A percentile compares a stretch with the other conserved stretches of the same genome.
These are phyloP conservation scores for Homarus gammarus DNA, from an alignment of 2,888 invertebrate species.

Conservation along the genomic window DNA sequence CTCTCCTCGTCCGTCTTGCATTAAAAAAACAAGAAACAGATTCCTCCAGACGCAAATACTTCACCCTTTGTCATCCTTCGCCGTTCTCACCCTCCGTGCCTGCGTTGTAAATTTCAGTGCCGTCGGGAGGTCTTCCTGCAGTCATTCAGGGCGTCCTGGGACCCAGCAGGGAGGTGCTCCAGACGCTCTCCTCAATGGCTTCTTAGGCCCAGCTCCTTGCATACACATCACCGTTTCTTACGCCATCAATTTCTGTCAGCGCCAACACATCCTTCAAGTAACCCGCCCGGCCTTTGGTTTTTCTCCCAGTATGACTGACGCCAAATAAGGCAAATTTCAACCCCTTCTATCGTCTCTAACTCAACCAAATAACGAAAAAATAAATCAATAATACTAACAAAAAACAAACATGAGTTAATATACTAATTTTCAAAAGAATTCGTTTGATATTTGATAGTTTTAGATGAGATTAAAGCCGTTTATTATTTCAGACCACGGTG, in stretches of 20 bases:
- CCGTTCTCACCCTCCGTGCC: conserved; percentile 13
- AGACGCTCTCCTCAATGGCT: conserved; percentile 5
- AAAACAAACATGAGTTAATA: no score
- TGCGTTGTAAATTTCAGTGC: conserved; percentile 17
- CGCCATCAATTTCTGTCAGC: conserved; percentile 15
- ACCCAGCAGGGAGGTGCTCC: conserved; percentile 3
- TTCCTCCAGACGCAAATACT: conserved; percentile 4
- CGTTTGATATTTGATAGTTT: not conserved
- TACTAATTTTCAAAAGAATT: no score
- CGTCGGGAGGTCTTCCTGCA: conserved; percentile 17
- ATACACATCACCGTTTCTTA: conserved; percentile 38
- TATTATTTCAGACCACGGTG: not conserved
- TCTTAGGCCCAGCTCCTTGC: conserved; percentile 18
- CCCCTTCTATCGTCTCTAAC: not conserved
- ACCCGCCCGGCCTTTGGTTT: not conserved
- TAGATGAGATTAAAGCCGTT: not conserved
- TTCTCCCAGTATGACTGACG: not conserved
- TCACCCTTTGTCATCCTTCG: conserved; percentile 20
- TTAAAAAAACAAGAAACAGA: not conserved
- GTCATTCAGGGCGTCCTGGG: not conserved
- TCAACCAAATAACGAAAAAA: not conserved
- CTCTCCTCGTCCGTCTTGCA: not conserved
- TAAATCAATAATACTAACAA: no score
- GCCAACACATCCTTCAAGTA: not conserved
- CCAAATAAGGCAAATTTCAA: not conserved